Base-by-base conservation (phyloP, 2,888 invertebrate genomes). In the Cerceris rybyensis region DNA sequence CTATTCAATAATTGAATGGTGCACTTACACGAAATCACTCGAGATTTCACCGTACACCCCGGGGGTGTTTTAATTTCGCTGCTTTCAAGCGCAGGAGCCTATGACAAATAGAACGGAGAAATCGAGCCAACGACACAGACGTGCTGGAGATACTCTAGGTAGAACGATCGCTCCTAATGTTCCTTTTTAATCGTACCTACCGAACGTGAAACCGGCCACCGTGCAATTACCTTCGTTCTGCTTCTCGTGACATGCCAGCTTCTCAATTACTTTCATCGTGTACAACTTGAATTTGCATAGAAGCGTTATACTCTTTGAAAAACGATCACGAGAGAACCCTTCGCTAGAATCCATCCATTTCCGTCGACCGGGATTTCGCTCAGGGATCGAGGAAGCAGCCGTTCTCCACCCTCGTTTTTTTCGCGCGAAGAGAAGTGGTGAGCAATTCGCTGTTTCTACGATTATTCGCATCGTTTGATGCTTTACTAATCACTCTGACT, bases 1-100 rank as follows among this genome's bases (percentile, higher is more conserved):
- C 60, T 75, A 61, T 67, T 79, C 79, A 67, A 74, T 83, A 82
- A 83, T 83, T 82, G 82, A 76, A 82, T 57, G 60, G 58, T 9
- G 46, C 69, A 8, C 55, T 59, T 58, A 9, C 52, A 42, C 4
- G n/a, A 60, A 75, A 77, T 75, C 69, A 55, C 43, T 7, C 57
- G 50, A 8, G 74, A 43, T 81, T 72, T 74, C 52, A 57, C 64
- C 65, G 58, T 50, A 17, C 66, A 5, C 42, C 70, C 70, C 54
- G 70, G 63, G 58, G 65, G 64, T 68, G 57, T 70, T 77, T 85
- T 68, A 80, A 68, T 76, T 68, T 57, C 69, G 42, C 60, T 55
- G 70, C 42, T 65, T 70, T 65, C 63, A 6, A 66, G 70, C 55
- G 55, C 66, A 57, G 59, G 41, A 11, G 67, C 58, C 59, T 68